A percentile compares a stretch with the other conserved stretches of the same genome.
Evolutionary conservation across 1,140 invertebrate species (phyloP).

Genomic region (Bombyx mori): DNA sequence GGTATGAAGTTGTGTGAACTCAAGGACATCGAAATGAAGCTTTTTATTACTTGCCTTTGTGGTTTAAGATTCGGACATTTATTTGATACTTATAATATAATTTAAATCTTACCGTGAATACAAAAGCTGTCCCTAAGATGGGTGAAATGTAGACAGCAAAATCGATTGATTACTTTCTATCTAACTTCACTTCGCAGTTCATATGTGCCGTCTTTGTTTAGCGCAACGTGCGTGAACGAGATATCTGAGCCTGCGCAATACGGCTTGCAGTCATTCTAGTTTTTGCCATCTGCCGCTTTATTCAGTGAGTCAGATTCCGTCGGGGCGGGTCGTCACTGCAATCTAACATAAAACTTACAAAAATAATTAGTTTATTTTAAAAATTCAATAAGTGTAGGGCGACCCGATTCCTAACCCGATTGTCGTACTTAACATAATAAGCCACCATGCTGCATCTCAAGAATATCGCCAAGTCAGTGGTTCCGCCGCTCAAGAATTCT

Average conservation of each 20-base stretch:
- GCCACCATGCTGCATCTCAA: slow-evolving; percentile 63
- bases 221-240: slow-evolving; percentile 10
- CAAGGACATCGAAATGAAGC: too few relatives aligned
- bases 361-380: slow-evolving; percentile 42
- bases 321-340: slow-evolving; percentile 65
- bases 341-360: slow-evolving; percentile 21
- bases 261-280: slow-evolving; percentile 20
- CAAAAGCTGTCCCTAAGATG: background rate
- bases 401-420: slow-evolving; percentile 54
- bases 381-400: slow-evolving; percentile 47
- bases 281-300: slow-evolving; percentile 24
- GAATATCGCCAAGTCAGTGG: slow-evolving; percentile 61
- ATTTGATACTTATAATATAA: background rate
- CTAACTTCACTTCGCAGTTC: slow-evolving; percentile 2
- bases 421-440: slow-evolving; percentile 46
- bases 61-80: too few relatives aligned
- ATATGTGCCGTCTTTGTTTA: background rate
- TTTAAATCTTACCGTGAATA: background rate
- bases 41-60: background rate
- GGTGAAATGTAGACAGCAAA: too few relatives aligned
- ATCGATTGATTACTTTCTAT: background rate
- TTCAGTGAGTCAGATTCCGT: slow-evolving; percentile 48
- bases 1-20: too few relatives aligned
- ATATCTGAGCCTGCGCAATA: slow-evolving; percentile 20
- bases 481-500: slow-evolving; percentile 56